phyloP scores from a whole-genome alignment of 2,113 vertebrate species.

The Megalops atlanticus region DNA sequence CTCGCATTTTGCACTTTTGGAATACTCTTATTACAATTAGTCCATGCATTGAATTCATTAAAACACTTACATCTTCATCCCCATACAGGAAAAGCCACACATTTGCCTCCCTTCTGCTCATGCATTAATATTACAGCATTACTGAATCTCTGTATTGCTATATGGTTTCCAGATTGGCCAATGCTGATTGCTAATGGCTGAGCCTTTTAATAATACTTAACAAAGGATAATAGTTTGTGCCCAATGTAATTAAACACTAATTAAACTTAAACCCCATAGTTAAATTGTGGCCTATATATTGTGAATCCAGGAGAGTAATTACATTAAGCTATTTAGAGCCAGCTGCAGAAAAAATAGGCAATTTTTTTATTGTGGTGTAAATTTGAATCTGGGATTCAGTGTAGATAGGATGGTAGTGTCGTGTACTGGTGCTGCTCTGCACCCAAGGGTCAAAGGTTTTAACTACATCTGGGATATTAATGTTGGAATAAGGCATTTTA shows the following conservation, averaged over 20 bases:
- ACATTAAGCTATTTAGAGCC: conserved; percentile 39
- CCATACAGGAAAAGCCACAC: neutral
- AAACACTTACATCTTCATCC: conserved; percentile 52
- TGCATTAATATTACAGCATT: conserved; percentile 15
- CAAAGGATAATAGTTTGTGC: conserved; percentile 40
- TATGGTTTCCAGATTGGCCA: conserved; percentile 3
- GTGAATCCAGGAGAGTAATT: conserved; percentile 39
- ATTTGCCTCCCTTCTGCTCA: conserved; percentile 9
- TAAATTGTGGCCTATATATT: conserved; percentile 38
- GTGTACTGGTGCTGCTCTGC: neutral
- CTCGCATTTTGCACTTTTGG: conserved; percentile 61
- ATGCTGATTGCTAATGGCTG: conserved; percentile 19
- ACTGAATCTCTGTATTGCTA: neutral
- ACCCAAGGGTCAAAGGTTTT: neutral
- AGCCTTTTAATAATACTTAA: conserved; percentile 30
- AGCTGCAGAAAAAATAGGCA: neutral
- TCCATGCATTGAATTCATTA: conserved; percentile 56
- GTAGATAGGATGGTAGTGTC: neutral
- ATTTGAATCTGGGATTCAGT: neutral
- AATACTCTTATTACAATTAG: conserved; percentile 3
- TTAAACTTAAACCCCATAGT: conserved; percentile 47
- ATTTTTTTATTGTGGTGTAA: neutral
- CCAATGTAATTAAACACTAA: conserved; percentile 46
- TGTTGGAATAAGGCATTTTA: neutral
- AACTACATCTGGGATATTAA: no score